phyloP scores from a whole-genome alignment of 2,888 invertebrate genomes.

The Drosophila recens region DNA sequence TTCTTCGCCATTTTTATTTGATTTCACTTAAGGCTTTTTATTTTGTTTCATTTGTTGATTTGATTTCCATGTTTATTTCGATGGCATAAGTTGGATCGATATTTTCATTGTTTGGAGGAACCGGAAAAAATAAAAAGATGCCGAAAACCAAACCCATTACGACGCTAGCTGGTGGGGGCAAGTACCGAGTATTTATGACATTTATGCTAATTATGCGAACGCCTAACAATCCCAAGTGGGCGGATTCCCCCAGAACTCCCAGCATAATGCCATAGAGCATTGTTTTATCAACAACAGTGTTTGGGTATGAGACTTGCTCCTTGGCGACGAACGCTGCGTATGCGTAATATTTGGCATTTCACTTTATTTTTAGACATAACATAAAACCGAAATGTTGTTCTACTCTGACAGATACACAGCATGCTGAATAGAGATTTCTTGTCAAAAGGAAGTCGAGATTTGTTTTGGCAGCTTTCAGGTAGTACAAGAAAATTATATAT shows the following conservation, averaged over 20 bases:
- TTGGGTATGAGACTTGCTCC: slow-evolving; percentile 14
- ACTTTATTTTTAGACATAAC: slow-evolving; percentile 49
- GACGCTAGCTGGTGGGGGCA: slow-evolving; percentile 32
- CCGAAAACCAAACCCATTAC: slow-evolving; percentile 34
- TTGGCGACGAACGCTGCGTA: slow-evolving; percentile 54
- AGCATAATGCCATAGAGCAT: slow-evolving; percentile 26
- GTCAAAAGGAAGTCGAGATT: slow-evolving; percentile 4
- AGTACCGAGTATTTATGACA: slow-evolving; percentile 61
- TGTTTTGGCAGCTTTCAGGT: neutral
- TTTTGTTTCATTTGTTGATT: slow-evolving; percentile 64
- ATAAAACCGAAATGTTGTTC: slow-evolving; percentile 44
- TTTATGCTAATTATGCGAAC: slow-evolving; percentile 74
- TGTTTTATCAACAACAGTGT: slow-evolving; percentile 31
- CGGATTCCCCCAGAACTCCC: slow-evolving; percentile 7
- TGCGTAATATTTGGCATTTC: slow-evolving; percentile 61
- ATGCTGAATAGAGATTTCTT: slow-evolving; percentile 32
- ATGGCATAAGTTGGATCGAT: slow-evolving; percentile 65
- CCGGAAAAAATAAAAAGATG: slow-evolving; percentile 20
- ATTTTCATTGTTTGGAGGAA: slow-evolving; percentile 15
- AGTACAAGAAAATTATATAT: neutral
- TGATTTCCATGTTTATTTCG: slow-evolving; percentile 74
- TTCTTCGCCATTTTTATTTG: slow-evolving; percentile 53
- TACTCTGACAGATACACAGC: slow-evolving; percentile 17
- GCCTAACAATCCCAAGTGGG: slow-evolving; percentile 31
- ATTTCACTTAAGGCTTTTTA: slow-evolving; percentile 35